phyloP scores from a whole-genome alignment of 2,888 invertebrate genomes.

The Lobophora halterata region DNA sequence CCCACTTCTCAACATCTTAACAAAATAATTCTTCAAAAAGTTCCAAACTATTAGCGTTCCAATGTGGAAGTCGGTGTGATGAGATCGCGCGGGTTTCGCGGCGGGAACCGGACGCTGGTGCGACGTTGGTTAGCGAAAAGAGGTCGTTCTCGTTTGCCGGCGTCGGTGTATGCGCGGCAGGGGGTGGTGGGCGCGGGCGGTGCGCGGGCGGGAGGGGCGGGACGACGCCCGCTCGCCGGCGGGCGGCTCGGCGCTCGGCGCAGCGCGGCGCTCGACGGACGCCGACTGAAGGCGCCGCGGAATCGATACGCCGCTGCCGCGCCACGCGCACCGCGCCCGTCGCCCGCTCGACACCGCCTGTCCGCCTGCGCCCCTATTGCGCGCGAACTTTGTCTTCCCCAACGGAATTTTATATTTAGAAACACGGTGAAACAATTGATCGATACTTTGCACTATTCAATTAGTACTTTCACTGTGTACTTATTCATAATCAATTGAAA shows the following conservation, averaged over 20 bases:
- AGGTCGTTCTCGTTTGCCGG: constrained; percentile 79
- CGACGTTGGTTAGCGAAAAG: constrained; percentile 77
- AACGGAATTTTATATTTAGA: constrained; percentile 80
- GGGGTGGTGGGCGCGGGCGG: constrained; percentile 53
- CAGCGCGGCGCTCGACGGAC: constrained; percentile 79
- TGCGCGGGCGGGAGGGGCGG: constrained; percentile 53
- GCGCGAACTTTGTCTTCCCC: constrained; percentile 80
- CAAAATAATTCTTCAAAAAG: constrained; percentile 15
- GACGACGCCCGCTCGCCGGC: constrained; percentile 70
- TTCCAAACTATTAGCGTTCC: constrained; percentile 3
- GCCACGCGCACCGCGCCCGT: constrained; percentile 43
- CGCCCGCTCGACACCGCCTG: constrained; percentile 49
- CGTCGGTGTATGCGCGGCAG: constrained; percentile 45
- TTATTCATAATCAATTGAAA: not conserved
- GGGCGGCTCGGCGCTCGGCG: constrained; percentile 75
- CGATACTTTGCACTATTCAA: constrained; percentile 79
- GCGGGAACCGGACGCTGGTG: constrained; percentile 69
- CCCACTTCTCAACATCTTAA: too few relatives aligned
- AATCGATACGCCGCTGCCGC: constrained; percentile 74
- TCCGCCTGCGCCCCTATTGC: constrained; percentile 74
- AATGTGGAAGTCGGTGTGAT: constrained; percentile 32
- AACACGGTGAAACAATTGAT: constrained; percentile 79
- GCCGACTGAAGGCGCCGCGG: constrained; percentile 77
- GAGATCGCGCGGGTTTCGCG: constrained; percentile 71
- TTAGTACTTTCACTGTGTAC: constrained; percentile 64